Base-by-base conservation (phyloP, 2,113 vertebrate species). In the Merops nubicus region DNA sequence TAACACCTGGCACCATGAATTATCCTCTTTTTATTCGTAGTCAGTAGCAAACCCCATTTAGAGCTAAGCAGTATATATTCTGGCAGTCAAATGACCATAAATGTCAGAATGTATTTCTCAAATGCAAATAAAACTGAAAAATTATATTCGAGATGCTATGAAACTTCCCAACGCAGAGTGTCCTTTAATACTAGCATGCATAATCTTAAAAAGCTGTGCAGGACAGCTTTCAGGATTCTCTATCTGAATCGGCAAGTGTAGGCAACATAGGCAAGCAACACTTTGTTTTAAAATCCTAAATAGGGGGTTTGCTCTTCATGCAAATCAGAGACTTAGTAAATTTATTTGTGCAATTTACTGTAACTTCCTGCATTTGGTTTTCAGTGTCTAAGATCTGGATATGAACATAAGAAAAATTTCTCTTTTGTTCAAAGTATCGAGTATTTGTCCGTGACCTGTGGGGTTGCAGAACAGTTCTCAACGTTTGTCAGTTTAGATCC, bases 1-100 rank as follows among this genome's bases (percentile, higher is more conserved):
- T 97, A 96, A 98, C 98, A 98, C 98, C 98, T 98, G 98, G 98
- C 97, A 94, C 94, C 96, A 90, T 98, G 97, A 98, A 97, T 98
- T 98, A 97, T 95, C 96, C 95, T 96, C 90, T 94, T 93, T 97
- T 97, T 97, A 96, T 97, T 97, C 94, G 56, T 68, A 79, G 65
- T 85, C 56, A 64, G 80, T 95, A 96, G 93, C 91, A 97, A 89
- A 96, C 95, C 89, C 77, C 82, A 81, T 89, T 97, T 95, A 92
- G 67, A 95, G 93, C 87, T 92, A 77, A 77, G 93, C 72, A 85
- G 91, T 95, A 51, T 93, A 80, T 93, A 88, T 81, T 95, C 88
- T 79, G 96, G 79, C 91, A 92, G 80, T 93, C 89, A 95, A 97
- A 90, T 96, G 94, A 91, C 93, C 89, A 96, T 98, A 95, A 96